Evolutionary conservation across 2,113 vertebrate species (phyloP).

Genomic region (Herpetotheres cachinnans): DNA sequence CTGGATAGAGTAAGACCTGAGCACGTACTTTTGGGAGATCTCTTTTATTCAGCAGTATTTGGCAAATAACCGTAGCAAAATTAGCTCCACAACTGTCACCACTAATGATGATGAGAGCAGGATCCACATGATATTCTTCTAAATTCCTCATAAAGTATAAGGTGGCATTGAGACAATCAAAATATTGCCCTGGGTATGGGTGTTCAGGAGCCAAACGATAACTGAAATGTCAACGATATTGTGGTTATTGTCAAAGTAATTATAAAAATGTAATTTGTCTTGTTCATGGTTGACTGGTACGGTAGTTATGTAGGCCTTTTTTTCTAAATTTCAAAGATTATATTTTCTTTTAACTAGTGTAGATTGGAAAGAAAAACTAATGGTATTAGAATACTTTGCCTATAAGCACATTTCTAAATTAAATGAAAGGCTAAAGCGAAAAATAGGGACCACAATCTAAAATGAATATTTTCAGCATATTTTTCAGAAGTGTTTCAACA

Average conservation of each 20-base stretch:
- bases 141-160: slow-evolving; percentile 81
- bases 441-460: neutral
- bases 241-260: neutral
- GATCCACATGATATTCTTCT: slow-evolving; percentile 77
- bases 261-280: neutral
- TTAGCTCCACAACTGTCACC: slow-evolving; percentile 85
- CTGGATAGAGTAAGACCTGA: slow-evolving; percentile 82
- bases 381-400: neutral
- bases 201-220: slow-evolving; percentile 82
- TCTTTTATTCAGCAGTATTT: slow-evolving; percentile 61
- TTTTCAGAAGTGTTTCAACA: neutral
- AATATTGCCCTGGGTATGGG: slow-evolving; percentile 69
- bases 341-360: neutral
- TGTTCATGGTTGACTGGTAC: neutral
- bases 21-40: slow-evolving; percentile 80
- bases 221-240: slow-evolving; percentile 40
- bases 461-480: neutral
- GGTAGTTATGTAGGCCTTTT: neutral
- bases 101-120: slow-evolving; percentile 73
- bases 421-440: neutral
- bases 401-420: neutral
- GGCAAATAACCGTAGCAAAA: slow-evolving; percentile 74
- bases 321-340: neutral
- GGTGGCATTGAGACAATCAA: slow-evolving; percentile 77
- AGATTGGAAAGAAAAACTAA: neutral